phyloP scores from a whole-genome alignment of 37 sponge, comb jelly and placozoan genomes.

The Eunapius fragilis region DNA sequence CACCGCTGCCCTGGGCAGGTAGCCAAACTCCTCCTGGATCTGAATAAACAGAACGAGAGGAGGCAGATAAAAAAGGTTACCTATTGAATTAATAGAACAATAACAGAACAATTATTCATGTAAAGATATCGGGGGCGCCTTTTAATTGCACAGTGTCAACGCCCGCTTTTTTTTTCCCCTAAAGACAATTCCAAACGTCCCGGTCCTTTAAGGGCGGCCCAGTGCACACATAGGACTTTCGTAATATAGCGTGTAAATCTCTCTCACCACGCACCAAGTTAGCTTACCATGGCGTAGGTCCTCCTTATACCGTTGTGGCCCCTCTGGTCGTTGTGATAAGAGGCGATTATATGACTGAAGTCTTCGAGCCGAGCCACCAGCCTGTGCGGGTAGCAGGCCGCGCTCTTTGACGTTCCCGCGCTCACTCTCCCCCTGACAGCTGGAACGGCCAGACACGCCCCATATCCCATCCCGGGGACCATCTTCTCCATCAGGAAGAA shows the following conservation, averaged over 20 bases:
- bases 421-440: background rate
- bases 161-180: too few relatives aligned
- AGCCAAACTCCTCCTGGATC: constrained; percentile 53
- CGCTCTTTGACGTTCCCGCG: too few relatives aligned
- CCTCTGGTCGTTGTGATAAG: constrained; percentile 41
- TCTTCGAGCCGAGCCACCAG: constrained; percentile 61
- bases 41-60: background rate
- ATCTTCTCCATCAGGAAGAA: constrained; percentile 48
- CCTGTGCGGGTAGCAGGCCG: constrained; percentile 7
- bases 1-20: constrained; percentile 44
- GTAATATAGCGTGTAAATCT: too few relatives aligned
- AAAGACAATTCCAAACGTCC: too few relatives aligned
- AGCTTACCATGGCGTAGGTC: constrained; percentile 46
- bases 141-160: too few relatives aligned
- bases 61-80: background rate
- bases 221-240: too few relatives aligned
- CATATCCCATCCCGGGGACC: constrained; percentile 7
- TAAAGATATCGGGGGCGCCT: too few relatives aligned
- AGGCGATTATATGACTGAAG: constrained; percentile 33
- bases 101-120: too few relatives aligned
- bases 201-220: too few relatives aligned
- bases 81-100: too few relatives aligned
- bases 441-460: constrained; percentile 28
- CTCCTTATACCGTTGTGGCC: constrained; percentile 51
- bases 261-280: background rate